Conservation (phyloP, 2,113 vertebrate species). For the Rhinogobius similis region DNA sequence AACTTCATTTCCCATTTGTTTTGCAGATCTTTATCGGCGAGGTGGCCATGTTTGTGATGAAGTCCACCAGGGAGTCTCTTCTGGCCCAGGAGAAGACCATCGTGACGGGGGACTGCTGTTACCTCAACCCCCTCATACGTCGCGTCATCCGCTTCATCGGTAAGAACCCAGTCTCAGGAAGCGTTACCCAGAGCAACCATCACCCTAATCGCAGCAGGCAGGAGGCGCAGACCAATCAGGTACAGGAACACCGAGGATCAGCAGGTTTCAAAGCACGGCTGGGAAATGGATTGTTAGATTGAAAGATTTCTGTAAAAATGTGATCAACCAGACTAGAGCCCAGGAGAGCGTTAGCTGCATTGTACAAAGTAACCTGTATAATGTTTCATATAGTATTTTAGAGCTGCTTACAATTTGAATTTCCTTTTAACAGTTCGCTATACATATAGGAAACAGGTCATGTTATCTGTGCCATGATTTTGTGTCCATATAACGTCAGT, state of each 20-base stretch:
- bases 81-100: constrained; percentile 96
- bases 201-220: not conserved
- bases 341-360: no score
- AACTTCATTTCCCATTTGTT: not conserved
- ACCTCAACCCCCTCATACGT: constrained; percentile 94
- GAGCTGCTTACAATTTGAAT: no score
- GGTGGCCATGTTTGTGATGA: constrained; percentile 97
- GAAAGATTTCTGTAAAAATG: no score
- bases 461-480: no score
- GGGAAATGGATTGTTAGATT: no score
- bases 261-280: not conserved
- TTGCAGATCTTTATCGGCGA: constrained; percentile 95
- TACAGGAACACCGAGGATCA: not conserved
- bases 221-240: not conserved
- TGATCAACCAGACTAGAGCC: no score
- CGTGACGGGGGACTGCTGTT: constrained; percentile 97
- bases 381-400: no score
- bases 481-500: no score
- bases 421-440: no score
- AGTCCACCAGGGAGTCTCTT: constrained; percentile 90
- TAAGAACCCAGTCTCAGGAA: constrained; percentile 63
- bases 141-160: constrained; percentile 95
- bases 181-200: not conserved
- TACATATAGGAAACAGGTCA: no score
- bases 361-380: no score